These are phyloP conservation scores for Ceratoteleas bidentatus DNA, from an alignment of 1,140 invertebrate species.

Conservation along the genomic window DNA sequence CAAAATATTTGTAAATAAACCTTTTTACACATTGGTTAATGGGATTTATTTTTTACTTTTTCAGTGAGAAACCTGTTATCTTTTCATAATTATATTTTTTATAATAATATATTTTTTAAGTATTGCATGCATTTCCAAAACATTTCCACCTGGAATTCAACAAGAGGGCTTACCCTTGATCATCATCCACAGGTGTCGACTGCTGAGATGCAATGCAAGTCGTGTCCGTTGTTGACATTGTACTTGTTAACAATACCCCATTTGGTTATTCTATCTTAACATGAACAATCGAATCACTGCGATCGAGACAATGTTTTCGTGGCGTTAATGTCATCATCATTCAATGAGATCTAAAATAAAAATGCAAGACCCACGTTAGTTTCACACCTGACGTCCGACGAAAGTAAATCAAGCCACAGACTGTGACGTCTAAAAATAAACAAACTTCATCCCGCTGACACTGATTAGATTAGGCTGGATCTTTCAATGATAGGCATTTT, in stretches of 20 bases:
- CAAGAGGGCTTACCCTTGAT: constrained; percentile 69
- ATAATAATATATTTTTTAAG: too few relatives aligned
- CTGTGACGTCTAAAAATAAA: constrained; percentile 47
- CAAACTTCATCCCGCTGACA: constrained; percentile 21
- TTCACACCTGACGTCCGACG: constrained; percentile 23
- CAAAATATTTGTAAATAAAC: too few relatives aligned
- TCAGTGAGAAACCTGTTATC: too few relatives aligned
- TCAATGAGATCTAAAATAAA: constrained; percentile 44
- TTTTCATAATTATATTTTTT: too few relatives aligned
- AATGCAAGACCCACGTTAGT: constrained; percentile 32
- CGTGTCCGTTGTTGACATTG: constrained; percentile 73
- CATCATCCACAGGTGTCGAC: constrained; percentile 61
- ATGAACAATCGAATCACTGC: constrained; percentile 2
- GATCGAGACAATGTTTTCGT: neutral
- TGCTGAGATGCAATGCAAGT: constrained; percentile 67
- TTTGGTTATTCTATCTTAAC: constrained; percentile 20
- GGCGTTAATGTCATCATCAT: constrained; percentile 6
- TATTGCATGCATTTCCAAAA: too few relatives aligned
- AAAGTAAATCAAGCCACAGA: constrained; percentile 21
- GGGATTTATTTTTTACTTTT: too few relatives aligned
- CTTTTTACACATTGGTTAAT: too few relatives aligned
- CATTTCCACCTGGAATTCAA: neutral
- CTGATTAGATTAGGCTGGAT: constrained; percentile 31
- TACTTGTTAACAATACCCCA: constrained; percentile 45
- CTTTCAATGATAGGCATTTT: neutral